Evolutionary conservation across 2,888 invertebrate species (phyloP), one percentile per base, ranked within the genome.

Genomic region (Apantesis nais): DNA sequence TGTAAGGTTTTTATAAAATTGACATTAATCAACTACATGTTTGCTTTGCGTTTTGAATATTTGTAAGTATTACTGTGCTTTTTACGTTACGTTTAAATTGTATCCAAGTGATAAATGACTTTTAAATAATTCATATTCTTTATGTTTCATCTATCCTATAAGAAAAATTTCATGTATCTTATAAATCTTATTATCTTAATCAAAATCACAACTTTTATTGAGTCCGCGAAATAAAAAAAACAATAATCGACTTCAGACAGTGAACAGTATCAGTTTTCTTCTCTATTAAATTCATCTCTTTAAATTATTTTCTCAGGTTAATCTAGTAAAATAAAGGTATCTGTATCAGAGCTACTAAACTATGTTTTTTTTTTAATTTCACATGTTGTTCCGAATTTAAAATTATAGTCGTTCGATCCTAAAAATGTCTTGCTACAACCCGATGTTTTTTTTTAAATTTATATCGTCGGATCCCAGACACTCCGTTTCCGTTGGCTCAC

Each of bases 11-110:
- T 78, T 34, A 60, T 80, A 85, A 87, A 80, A 78, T 73, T 78
- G 76, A 75, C 85, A 88, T 86, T 87, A 87, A 88, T 91, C 86
- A 86, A 78, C 77, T 78, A 83, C 85, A 85, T 85, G 84, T 88
- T 87, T 88, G 86, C 79, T 74, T 77, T 78, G 76, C 79, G 78
- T 39, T 39, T 67, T n/a, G 85, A 80, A 78, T 34, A 62, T 34
- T 77, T 67, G 52, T 73, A 44, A 29, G 58, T 69, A 52, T 71
- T 69, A 67, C 71, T 72, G 67, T n/a, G 31, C 58, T n/a, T 64
- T n/a, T 69, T 71, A 9, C 34, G 61, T 52, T 64, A 39, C 12
- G 34, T 58, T 14, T 61, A 68, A 61, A 58, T 25, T 58, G 58
- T 58, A 58, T 1, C 58, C 29, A 58, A 58, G 29, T 58, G 58